Percentiles rank a stretch among this genome's conserved stretches.
phyloP scores from a whole-genome alignment of 2,888 invertebrate species.

The Pherbina coryleti region DNA sequence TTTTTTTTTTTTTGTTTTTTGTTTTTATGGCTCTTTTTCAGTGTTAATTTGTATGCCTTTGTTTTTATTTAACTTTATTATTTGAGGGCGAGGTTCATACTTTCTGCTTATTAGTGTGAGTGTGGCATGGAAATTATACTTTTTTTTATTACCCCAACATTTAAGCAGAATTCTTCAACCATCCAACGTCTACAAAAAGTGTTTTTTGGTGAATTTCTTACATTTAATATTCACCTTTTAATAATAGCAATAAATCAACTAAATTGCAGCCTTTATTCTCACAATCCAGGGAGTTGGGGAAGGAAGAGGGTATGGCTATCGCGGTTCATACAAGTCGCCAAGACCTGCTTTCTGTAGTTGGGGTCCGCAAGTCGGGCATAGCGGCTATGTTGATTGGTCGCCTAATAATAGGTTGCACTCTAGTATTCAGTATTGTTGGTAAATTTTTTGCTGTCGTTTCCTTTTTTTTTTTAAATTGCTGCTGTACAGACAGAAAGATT shows the following conservation, averaged over 20 bases:
- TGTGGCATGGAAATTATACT: not conserved
- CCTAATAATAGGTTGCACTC: conserved; percentile 30
- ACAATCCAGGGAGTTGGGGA: not conserved
- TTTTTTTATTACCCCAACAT: not conserved
- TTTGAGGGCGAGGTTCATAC: not conserved
- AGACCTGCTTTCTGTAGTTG: not conserved
- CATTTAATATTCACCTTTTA: conserved; percentile 49
- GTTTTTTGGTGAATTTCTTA: conserved; percentile 24
- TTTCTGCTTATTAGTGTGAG: not conserved
- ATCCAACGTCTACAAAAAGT: not conserved
- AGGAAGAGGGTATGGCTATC: not conserved
- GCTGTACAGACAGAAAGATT: too few species aligned
- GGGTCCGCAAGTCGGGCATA: too few species aligned
- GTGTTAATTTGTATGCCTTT: conserved; percentile 19
- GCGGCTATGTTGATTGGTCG: not conserved
- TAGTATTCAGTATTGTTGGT: conserved; percentile 6
- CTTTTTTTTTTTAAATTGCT: not conserved
- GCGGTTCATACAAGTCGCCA: conserved; percentile 8
- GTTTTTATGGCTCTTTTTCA: not conserved
- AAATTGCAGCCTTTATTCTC: conserved; percentile 68
- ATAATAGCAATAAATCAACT: conserved; percentile 67
- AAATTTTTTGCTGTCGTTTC: not conserved
- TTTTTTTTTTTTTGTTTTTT: not conserved
- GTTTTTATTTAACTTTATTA: not conserved
- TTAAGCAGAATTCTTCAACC: not conserved